These are phyloP conservation scores for Leucoraja ocellata DNA, from an alignment of 2,797 vertebrate species.

Conservation along the genomic window DNA sequence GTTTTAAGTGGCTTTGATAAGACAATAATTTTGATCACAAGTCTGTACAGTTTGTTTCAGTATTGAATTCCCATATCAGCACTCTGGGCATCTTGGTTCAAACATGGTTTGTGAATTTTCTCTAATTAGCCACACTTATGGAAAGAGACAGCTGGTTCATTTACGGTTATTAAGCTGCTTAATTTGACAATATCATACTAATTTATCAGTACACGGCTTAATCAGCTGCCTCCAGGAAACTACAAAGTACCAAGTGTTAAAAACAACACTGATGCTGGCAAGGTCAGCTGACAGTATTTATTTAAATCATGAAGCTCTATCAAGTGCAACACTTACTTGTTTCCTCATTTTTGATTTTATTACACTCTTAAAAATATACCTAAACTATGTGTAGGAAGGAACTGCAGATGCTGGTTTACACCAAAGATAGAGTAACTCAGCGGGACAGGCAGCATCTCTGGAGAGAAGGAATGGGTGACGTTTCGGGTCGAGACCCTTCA, in stretches of 20 bases:
- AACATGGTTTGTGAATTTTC: neutral
- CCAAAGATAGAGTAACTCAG: no score
- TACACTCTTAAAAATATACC: neutral
- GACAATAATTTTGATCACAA: neutral
- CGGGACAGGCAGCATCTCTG: no score
- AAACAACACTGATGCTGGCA: neutral
- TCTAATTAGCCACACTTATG: neutral
- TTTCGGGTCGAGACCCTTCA: no score
- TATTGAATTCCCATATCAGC: neutral
- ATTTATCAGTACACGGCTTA: neutral
- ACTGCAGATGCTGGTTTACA: no score
- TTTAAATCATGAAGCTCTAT: neutral
- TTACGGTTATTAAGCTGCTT: neutral
- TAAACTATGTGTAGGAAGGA: neutral
- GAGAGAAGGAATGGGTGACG: no score
- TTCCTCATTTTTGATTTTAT: neutral
- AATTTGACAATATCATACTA: neutral
- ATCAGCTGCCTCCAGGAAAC: neutral
- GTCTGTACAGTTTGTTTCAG: neutral
- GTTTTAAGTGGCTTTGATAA: neutral
- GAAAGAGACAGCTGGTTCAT: neutral
- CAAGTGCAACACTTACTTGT: neutral
- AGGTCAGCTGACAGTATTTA: neutral
- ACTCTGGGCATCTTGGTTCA: neutral
- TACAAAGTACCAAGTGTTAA: neutral